Percentiles rank a stretch among this genome's conserved stretches.
Conservation (phyloP, 2,888 invertebrate genomes). For the Philereme vetulata region DNA sequence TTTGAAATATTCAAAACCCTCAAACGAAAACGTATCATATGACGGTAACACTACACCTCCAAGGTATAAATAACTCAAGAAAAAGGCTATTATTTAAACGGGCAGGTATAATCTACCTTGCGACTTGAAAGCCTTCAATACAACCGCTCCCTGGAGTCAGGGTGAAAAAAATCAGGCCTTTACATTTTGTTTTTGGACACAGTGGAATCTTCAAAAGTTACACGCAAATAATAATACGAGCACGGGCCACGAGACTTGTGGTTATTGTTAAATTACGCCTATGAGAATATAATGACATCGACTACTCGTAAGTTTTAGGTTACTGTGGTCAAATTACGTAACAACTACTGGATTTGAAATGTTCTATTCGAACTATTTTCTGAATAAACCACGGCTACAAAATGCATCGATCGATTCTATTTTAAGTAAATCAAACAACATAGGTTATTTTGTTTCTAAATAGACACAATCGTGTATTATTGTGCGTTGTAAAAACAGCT, state of each 20-base stretch:
- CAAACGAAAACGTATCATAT: constrained; percentile 54
- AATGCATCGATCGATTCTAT: constrained; percentile 35
- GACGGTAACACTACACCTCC: constrained; percentile 56
- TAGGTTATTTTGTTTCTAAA: constrained; percentile 47
- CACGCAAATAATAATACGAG: constrained; percentile 11
- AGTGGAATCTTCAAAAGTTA: constrained; percentile 10
- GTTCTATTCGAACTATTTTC: constrained; percentile 8
- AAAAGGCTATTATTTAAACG: constrained; percentile 62
- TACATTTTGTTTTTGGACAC: constrained; percentile 46
- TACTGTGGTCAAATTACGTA: constrained; percentile 19
- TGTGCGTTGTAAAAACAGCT: constrained; percentile 57
- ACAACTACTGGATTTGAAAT: constrained; percentile 10
- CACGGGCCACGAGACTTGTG: not conserved
- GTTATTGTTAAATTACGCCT: constrained; percentile 23
- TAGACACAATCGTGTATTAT: constrained; percentile 52
- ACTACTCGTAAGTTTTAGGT: constrained; percentile 18
- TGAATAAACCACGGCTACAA: constrained; percentile 10
- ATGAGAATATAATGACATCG: constrained; percentile 13
- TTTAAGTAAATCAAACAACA: constrained; percentile 41
- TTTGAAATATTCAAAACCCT: constrained; percentile 23
- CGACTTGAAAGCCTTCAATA: constrained; percentile 44
- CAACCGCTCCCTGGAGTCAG: constrained; percentile 50
- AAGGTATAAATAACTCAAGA: constrained; percentile 39
- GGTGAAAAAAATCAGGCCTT: constrained; percentile 49
- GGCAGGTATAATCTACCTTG: constrained; percentile 71